Conservation (phyloP, 2,113 vertebrate species). For the Cisticola juncidis region DNA sequence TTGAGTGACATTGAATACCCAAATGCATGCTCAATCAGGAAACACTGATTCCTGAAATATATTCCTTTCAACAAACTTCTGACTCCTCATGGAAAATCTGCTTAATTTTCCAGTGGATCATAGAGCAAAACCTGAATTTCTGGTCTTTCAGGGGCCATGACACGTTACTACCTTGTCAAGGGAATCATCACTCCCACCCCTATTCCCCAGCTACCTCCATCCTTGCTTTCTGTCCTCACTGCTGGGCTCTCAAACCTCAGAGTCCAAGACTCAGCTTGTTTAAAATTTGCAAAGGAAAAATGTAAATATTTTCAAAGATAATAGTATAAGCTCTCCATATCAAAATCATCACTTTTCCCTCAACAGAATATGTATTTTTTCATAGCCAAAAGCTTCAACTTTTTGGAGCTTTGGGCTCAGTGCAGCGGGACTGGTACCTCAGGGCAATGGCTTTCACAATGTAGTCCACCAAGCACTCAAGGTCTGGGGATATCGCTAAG, state of each 20-base stretch:
- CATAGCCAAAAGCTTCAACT: background rate
- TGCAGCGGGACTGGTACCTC: background rate
- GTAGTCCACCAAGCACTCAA: background rate
- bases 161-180: background rate
- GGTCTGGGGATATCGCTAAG: background rate
- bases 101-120: background rate
- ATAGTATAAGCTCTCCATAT: background rate
- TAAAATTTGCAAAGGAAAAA: background rate
- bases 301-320: background rate
- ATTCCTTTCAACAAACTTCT: background rate
- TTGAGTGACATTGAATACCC: background rate
- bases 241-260: background rate
- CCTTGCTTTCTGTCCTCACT: background rate
- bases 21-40: background rate
- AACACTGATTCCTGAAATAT: background rate
- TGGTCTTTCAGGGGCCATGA: background rate
- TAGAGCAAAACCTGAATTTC: background rate
- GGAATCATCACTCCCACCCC: accelerated
- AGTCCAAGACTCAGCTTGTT: background rate
- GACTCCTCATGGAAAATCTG: background rate
- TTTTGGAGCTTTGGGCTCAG: background rate
- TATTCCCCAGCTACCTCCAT: background rate
- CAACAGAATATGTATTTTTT: background rate
- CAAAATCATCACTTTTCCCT: background rate
- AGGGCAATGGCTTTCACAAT: background rate